phyloP scores from a whole-genome alignment of 2,888 invertebrate species.

The Amiota minor region DNA sequence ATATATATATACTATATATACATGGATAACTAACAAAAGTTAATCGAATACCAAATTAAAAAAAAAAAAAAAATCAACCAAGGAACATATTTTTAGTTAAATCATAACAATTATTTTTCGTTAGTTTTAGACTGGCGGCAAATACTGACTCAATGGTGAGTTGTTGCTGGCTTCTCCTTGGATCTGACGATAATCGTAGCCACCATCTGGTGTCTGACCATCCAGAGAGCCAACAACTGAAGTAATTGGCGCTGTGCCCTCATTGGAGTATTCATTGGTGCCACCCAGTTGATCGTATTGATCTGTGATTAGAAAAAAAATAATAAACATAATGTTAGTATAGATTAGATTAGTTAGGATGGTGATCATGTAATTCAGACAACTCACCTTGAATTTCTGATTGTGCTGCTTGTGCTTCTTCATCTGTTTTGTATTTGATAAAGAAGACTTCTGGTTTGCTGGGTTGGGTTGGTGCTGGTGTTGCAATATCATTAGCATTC shows the following conservation, averaged over 20 bases:
- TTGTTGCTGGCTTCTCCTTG: constrained; percentile 17
- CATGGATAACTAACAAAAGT: neutral
- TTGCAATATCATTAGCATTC: constrained; percentile 57
- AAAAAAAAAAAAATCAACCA: neutral
- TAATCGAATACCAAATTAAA: neutral
- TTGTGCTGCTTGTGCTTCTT: constrained; percentile 64
- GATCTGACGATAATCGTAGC: constrained; percentile 45
- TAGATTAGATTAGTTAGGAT: neutral
- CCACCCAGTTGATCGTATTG: constrained; percentile 66
- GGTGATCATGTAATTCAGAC: too few species aligned
- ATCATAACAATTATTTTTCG: neutral
- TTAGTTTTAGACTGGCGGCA: constrained; percentile 29
- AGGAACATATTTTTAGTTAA: neutral
- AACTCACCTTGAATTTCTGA: constrained; percentile 62
- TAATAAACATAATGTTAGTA: neutral
- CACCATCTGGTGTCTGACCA: constrained; percentile 51
- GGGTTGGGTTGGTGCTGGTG: constrained; percentile 60
- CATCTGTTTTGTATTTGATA: constrained; percentile 67
- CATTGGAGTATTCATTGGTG: constrained; percentile 58
- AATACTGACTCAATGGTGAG: constrained; percentile 34
- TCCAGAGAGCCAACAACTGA: constrained; percentile 62
- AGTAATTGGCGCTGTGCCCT: constrained; percentile 57
- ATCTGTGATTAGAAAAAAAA: constrained; percentile 40
- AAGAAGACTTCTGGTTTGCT: constrained; percentile 69
- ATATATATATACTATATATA: neutral